These are phyloP conservation scores for Hydriomena furcata DNA, from an alignment of 2,888 invertebrate genomes.

Conservation along the genomic window DNA sequence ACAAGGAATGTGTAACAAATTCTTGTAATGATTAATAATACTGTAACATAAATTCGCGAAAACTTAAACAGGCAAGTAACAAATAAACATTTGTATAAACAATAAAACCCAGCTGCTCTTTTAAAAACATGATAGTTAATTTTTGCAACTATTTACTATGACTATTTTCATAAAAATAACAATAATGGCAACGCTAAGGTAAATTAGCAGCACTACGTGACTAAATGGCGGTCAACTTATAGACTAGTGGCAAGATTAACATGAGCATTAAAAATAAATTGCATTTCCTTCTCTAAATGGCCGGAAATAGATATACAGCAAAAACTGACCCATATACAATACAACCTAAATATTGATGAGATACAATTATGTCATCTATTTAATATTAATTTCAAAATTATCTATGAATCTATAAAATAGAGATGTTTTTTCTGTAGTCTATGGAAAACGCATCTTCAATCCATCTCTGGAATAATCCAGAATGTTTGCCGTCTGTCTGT, in stretches of 20 bases:
- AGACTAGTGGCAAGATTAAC: constrained; percentile 58
- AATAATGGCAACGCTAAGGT: constrained; percentile 20
- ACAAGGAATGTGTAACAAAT: constrained; percentile 28
- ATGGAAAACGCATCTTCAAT: too few relatives aligned
- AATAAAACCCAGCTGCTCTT: constrained; percentile 14
- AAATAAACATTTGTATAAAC: constrained; percentile 12
- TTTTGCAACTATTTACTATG: background rate
- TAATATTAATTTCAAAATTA: too few relatives aligned
- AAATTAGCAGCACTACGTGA: constrained; percentile 20
- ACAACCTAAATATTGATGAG: too few relatives aligned
- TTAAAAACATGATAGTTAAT: background rate
- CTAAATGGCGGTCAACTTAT: constrained; percentile 29
- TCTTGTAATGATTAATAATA: constrained; percentile 34
- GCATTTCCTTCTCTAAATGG: constrained; percentile 17
- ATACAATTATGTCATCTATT: too few relatives aligned
- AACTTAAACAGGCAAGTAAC: constrained; percentile 14
- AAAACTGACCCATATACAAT: too few relatives aligned
- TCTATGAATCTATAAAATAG: too few relatives aligned
- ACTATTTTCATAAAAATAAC: constrained; percentile 3
- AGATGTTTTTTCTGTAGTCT: too few relatives aligned
- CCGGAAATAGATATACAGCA: background rate
- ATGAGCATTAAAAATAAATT: constrained; percentile 51
- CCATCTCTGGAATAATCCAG: too few relatives aligned
- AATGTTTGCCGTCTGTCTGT: too few relatives aligned
- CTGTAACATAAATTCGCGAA: constrained; percentile 26